Conservation (phyloP, 2,797 vertebrate genomes). For the Avahi laniger region DNA sequence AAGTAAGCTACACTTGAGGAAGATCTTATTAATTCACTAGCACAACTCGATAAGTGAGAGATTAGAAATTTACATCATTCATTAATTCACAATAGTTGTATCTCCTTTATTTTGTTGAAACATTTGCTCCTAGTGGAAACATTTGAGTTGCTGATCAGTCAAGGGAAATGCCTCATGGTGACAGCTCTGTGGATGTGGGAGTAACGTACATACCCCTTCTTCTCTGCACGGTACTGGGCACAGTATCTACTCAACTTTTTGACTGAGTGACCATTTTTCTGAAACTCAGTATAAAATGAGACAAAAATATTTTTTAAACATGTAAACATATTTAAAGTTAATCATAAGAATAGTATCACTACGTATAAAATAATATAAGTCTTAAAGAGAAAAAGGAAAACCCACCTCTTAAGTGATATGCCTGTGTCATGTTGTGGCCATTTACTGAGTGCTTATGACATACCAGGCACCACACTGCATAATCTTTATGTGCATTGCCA, state of each 20-base stretch:
- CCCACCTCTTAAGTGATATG: not conserved
- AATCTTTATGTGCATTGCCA: not conserved
- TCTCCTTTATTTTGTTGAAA: not conserved
- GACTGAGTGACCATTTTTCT: not conserved
- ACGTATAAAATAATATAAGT: not conserved
- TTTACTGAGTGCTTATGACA: not conserved
- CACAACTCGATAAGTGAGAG: not conserved
- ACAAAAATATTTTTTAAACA: not conserved
- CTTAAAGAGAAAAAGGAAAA: not conserved
- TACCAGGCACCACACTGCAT: not conserved
- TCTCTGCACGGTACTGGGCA: accelerated
- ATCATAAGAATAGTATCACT: not conserved
- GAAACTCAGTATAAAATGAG: not conserved
- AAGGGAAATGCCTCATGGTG: not conserved
- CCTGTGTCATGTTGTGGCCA: not conserved
- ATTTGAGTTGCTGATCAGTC: not conserved
- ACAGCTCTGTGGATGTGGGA: not conserved
- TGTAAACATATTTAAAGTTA: not conserved
- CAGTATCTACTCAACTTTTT: not conserved
- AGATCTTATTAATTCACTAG: not conserved
- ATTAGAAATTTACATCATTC: not conserved
- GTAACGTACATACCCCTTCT: accelerated
- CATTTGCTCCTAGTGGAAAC: not conserved
- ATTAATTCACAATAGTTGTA: not conserved
- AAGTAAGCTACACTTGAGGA: not conserved